A percentile compares a stretch with the other conserved stretches of the same genome.
Evolutionary conservation across 2,113 vertebrate species (phyloP).

Genomic region (Zosterops japonicus): DNA sequence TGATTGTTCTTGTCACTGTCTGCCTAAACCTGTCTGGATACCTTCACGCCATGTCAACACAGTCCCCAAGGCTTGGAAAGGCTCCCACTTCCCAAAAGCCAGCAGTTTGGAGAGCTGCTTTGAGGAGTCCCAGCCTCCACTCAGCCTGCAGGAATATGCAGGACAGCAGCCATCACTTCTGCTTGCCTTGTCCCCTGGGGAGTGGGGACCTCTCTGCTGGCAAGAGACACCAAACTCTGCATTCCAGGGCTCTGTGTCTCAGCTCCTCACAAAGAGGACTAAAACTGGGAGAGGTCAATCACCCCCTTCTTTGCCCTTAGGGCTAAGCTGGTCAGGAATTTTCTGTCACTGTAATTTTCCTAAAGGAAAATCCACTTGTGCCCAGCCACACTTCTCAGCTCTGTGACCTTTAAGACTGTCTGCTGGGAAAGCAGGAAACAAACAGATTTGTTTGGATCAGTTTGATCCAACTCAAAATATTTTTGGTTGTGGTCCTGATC

Average conservation of each 20-base stretch:
- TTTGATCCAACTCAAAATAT: conserved; percentile 9
- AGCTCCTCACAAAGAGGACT: not conserved
- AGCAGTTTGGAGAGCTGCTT: not conserved
- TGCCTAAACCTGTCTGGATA: conserved; percentile 34
- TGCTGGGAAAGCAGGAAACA: conserved; percentile 64
- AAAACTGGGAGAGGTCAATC: not conserved
- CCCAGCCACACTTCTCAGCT: not conserved
- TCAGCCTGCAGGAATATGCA: not conserved
- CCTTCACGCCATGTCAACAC: not conserved
- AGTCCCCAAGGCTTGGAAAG: conserved; percentile 11
- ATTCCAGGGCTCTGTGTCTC: not conserved
- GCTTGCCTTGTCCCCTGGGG: not conserved
- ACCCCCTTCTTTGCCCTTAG: not conserved
- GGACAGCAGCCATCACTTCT: not conserved
- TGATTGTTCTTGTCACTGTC: conserved; percentile 14
- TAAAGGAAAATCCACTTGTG: conserved; percentile 40
- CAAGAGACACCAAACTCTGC: not conserved
- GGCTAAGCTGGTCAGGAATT: not conserved
- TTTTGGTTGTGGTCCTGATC: conserved; percentile 41
- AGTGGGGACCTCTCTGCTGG: not conserved
- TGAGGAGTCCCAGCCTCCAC: not conserved
- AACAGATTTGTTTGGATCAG: conserved; percentile 55
- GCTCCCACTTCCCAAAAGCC: not conserved
- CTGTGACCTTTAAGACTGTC: conserved; percentile 57
- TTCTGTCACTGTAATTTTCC: conserved; percentile 25